Percentiles rank a stretch among this genome's conserved stretches.
phyloP scores from a whole-genome alignment of 1,140 invertebrate genomes.

The Homarus americanus region DNA sequence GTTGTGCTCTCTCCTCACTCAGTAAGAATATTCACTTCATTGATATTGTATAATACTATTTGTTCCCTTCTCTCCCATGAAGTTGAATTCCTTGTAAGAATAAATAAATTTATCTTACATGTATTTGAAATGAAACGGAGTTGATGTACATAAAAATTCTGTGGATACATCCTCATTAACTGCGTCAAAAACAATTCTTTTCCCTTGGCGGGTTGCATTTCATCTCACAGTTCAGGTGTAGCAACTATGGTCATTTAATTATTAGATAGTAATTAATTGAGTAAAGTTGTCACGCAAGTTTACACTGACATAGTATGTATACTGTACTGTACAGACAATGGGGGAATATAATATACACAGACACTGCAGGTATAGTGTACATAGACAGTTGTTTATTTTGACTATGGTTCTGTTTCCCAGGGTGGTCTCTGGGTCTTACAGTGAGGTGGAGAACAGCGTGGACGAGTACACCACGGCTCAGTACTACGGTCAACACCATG shows the following conservation, averaged over 20 bases:
- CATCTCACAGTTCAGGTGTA: neutral
- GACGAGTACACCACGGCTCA: constrained; percentile 36
- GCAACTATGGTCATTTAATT: neutral
- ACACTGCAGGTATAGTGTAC: too few relatives aligned
- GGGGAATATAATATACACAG: too few relatives aligned
- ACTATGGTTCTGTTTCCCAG: neutral
- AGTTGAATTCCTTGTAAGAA: neutral
- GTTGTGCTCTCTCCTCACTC: neutral
- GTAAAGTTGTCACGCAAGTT: too few relatives aligned
- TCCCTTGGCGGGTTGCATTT: neutral
- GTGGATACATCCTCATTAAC: too few relatives aligned
- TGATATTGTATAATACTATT: neutral
- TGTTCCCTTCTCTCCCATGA: neutral
- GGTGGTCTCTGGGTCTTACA: neutral
- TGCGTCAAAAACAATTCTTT: too few relatives aligned
- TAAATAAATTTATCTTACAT: neutral
- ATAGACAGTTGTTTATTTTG: neutral
- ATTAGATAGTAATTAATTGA: too few relatives aligned
- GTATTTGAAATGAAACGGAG: too few relatives aligned
- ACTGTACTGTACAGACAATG: too few relatives aligned
- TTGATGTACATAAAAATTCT: too few relatives aligned
- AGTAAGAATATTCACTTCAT: neutral
- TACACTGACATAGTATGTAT: too few relatives aligned
- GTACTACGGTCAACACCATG: constrained; percentile 50
- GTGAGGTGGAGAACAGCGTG: neutral